Percentiles rank a stretch among this genome's conserved stretches.
Conservation (phyloP, 1,140 invertebrate genomes). For the Drosophila persimilis region DNA sequence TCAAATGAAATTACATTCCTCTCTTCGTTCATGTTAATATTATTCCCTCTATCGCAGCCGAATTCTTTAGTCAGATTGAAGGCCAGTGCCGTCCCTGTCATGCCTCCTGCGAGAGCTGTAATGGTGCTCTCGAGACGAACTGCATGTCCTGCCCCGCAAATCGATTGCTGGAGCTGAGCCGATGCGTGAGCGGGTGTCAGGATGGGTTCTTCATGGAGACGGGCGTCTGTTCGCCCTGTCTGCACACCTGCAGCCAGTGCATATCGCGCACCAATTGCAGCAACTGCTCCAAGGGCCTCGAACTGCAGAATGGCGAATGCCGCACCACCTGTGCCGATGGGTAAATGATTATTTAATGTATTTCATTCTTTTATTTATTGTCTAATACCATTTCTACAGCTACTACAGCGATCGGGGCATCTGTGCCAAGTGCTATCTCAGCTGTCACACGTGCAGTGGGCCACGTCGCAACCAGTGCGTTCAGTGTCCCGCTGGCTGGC, state of each 20-base stretch:
- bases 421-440: conserved; percentile 91
- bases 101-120: conserved; percentile 91
- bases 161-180: conserved; percentile 87
- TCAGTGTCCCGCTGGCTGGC: conserved; percentile 89
- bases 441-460: conserved; percentile 92
- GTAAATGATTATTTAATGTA: conserved; percentile 66
- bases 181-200: conserved; percentile 89
- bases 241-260: conserved; percentile 91
- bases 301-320: conserved; percentile 91
- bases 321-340: conserved; percentile 88
- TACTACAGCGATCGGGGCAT: conserved; percentile 92
- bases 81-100: conserved; percentile 89
- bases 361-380: background rate
- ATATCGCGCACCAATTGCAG: conserved; percentile 91
- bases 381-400: conserved; percentile 79
- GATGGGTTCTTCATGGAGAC: conserved; percentile 88
- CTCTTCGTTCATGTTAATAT: background rate
- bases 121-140: conserved; percentile 88
- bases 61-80: conserved; percentile 87
- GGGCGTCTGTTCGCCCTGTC: conserved; percentile 88
- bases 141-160: conserved; percentile 91
- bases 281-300: conserved; percentile 88
- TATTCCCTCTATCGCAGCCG: conserved; percentile 83
- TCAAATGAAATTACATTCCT: background rate
- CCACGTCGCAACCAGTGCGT: conserved; percentile 92